A percentile compares a stretch with the other conserved stretches of the same genome.
phyloP scores from a whole-genome alignment of 2,888 invertebrate species.

The Cheilosia urbana region DNA sequence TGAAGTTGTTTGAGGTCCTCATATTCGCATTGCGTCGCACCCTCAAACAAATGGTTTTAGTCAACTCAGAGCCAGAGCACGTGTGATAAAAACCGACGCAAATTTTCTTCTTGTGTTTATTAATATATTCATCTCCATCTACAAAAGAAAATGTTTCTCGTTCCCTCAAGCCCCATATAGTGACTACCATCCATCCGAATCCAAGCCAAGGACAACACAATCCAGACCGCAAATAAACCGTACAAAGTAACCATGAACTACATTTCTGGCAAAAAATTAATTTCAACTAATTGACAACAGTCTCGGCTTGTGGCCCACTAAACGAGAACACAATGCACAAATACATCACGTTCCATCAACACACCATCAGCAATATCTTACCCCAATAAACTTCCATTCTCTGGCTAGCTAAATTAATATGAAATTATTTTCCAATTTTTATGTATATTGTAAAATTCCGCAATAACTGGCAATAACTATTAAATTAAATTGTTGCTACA shows the following conservation, averaged over 20 bases:
- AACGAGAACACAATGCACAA: neutral
- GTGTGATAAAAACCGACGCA: too few species aligned
- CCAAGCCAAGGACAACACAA: constrained; percentile 7
- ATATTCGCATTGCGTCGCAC: too few species aligned
- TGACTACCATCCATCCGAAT: neutral
- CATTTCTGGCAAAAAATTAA: constrained; percentile 43
- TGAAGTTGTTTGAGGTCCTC: too few species aligned
- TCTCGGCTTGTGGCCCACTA: constrained; percentile 8
- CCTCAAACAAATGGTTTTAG: too few species aligned
- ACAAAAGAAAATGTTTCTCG: too few species aligned
- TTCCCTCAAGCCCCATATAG: neutral
- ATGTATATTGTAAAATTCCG: constrained; percentile 46
- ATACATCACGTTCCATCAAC: constrained; percentile 46
- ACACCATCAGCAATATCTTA: constrained; percentile 19
- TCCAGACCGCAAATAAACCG: constrained; percentile 12
- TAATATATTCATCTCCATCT: too few species aligned
- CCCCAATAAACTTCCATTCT: constrained; percentile 5
- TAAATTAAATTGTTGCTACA: constrained; percentile 65
- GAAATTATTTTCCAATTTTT: constrained; percentile 57
- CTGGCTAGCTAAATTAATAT: constrained; percentile 4
- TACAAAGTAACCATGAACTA: constrained; percentile 42
- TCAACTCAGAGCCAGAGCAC: too few species aligned
- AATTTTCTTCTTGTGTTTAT: too few species aligned
- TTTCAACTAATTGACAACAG: constrained; percentile 47
- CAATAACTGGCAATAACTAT: constrained; percentile 55